Conservation (phyloP, 2,888 invertebrate species). For the Teinopalpus imperialis region DNA sequence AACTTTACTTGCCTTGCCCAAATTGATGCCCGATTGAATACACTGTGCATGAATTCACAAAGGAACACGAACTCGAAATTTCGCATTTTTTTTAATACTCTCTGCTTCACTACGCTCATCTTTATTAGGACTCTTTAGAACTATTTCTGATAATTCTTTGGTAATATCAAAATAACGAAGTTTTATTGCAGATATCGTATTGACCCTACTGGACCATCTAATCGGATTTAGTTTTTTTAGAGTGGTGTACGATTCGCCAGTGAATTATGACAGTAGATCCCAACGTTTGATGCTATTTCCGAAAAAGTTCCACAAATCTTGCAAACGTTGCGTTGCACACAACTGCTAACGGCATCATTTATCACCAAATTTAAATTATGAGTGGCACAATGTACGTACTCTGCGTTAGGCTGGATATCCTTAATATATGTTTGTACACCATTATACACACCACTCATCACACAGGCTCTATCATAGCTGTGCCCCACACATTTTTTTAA, state of each 20-base stretch:
- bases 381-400: conserved; percentile 28
- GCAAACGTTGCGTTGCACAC: conserved; percentile 26
- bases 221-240: conserved; percentile 25
- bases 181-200: conserved; percentile 27
- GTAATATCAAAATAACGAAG: conserved; percentile 26
- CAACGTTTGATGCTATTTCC: conserved; percentile 26
- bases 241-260: conserved; percentile 21
- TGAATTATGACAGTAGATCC: conserved; percentile 24
- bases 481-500: conserved; percentile 28
- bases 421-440: conserved; percentile 35
- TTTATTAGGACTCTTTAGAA: conserved; percentile 30
- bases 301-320: conserved; percentile 28
- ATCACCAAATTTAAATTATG: conserved; percentile 33
- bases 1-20: no score
- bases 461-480: conserved; percentile 42
- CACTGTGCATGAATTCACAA: conserved; percentile 29
- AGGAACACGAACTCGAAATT: conserved; percentile 30
- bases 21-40: no score
- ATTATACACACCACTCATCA: conserved; percentile 29
- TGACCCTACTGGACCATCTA: conserved; percentile 28
- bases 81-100: no score
- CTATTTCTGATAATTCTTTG: conserved; percentile 29
- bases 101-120: conserved; percentile 31
- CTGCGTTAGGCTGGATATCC: conserved; percentile 35
- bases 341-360: no score